phyloP scores from a whole-genome alignment of 1,140 invertebrate species.

The Drosophila sechellia region DNA sequence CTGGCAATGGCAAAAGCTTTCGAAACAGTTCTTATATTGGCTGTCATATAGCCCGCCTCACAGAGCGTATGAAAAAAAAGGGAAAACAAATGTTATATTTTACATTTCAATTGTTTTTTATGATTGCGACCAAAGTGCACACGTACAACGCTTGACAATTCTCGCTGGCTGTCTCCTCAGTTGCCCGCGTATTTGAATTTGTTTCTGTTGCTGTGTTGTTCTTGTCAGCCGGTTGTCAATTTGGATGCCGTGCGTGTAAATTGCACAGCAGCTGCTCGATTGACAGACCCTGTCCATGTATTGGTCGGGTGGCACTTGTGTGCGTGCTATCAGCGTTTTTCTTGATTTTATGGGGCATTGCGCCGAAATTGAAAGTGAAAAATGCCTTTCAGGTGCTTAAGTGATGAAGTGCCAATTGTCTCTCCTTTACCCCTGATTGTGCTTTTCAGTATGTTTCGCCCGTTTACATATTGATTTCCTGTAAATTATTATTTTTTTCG shows the following conservation, averaged over 20 bases:
- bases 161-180: constrained; percentile 41
- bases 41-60: neutral
- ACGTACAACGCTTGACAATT: constrained; percentile 56
- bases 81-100: constrained; percentile 76
- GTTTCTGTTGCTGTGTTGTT: constrained; percentile 38
- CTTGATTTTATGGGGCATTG: constrained; percentile 77
- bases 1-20: too few species aligned
- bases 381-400: constrained; percentile 81
- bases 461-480: constrained; percentile 56
- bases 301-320: constrained; percentile 13
- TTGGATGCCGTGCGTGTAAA: constrained; percentile 78
- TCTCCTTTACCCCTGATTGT: constrained; percentile 65
- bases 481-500: constrained; percentile 50
- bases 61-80: constrained; percentile 28
- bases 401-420: constrained; percentile 81
- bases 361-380: constrained; percentile 81
- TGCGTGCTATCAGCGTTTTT: constrained; percentile 65
- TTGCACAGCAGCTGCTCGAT: constrained; percentile 80
- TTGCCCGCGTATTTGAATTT: constrained; percentile 12
- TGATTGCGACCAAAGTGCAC: constrained; percentile 79
- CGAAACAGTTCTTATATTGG: neutral
- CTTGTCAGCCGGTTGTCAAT: constrained; percentile 71
- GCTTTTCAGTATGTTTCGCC: constrained; percentile 32
- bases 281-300: constrained; percentile 46
- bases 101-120: constrained; percentile 84